Conservation (phyloP, 2,888 invertebrate genomes). For the Lasius platythorax region DNA sequence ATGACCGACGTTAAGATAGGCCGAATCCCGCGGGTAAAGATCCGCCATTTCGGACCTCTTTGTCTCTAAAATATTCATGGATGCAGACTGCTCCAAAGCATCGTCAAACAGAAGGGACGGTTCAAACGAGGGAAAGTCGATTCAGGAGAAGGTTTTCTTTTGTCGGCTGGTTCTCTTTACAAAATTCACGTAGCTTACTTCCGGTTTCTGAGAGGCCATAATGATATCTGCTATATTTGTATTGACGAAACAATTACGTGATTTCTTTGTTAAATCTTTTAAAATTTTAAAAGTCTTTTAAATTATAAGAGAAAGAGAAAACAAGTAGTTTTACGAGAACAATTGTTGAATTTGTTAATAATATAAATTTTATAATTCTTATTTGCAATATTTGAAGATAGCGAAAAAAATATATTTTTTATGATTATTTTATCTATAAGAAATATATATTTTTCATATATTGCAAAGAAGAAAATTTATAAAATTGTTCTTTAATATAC, state of each 20-base stretch:
- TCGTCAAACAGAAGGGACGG: constrained; percentile 41
- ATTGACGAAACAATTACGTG: neutral
- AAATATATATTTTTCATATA: neutral
- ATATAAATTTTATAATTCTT: neutral
- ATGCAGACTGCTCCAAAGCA: constrained; percentile 54
- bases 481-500: neutral
- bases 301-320: too few species aligned
- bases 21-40: constrained; percentile 65
- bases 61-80: constrained; percentile 78
- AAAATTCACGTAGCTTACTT: constrained; percentile 29
- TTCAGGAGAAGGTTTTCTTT: constrained; percentile 42
- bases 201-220: constrained; percentile 14
- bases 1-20: constrained; percentile 70
- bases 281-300: neutral
- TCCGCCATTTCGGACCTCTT: constrained; percentile 65
- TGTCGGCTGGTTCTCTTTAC: constrained; percentile 29
- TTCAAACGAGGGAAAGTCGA: constrained; percentile 46
- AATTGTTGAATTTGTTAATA: neutral
- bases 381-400: neutral
- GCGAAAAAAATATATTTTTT: neutral
- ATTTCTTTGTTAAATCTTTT: neutral
- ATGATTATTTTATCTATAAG: neutral
- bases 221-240: neutral
- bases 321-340: neutral
- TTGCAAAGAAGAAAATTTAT: neutral